Evolutionary conservation across 1,140 invertebrate genomes (phyloP), one percentile per base, ranked within the genome.

Genomic region (Drosophila takahashii): DNA sequence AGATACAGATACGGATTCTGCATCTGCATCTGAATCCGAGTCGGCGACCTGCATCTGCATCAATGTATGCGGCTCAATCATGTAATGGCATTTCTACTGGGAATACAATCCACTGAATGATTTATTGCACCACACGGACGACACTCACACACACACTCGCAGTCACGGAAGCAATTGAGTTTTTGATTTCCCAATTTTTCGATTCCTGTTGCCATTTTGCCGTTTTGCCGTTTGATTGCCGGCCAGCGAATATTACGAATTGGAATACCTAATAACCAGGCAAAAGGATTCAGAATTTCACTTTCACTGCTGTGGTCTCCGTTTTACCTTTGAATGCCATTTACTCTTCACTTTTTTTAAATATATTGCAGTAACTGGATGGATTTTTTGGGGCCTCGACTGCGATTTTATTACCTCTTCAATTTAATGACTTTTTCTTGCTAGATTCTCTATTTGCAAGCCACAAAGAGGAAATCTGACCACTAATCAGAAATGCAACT

Each of bases 71-170:
- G 44, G 60, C 65, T 81, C 78, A 81, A 81, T 81, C 78, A 81
- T 61, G 66, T 81, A 80, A 77, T 77, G 72, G 73, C 72, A 77
- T 56, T 75, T 50, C 37, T 50, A 53, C 48, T 50, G 71, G 71
- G 70, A 62, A 74, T 74, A 74, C 50, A 74, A 74, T 62, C 70
- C 71, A 75, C 34, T 75, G 71, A 65, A 75, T 76, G 72, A 77
- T 76, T 76, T 76, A 76, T 76, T 52, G 48, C 45, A 13, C 41
- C 29, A 47, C 65, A 50, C n/a, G 27, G 26, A 50, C 34, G 22
- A 22, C 36, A 53, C 51, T 27, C 58, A 39, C 39, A 27, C 50
- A 56, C 27, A 45, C 32, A 36, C 2, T 4, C 34, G 18, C 29
- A 27, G 29, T n/a, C 32, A 22, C 41, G 36, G 36, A 37, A 41